phyloP scores from a whole-genome alignment of 2,888 invertebrate genomes.

The Eledona agricola region DNA sequence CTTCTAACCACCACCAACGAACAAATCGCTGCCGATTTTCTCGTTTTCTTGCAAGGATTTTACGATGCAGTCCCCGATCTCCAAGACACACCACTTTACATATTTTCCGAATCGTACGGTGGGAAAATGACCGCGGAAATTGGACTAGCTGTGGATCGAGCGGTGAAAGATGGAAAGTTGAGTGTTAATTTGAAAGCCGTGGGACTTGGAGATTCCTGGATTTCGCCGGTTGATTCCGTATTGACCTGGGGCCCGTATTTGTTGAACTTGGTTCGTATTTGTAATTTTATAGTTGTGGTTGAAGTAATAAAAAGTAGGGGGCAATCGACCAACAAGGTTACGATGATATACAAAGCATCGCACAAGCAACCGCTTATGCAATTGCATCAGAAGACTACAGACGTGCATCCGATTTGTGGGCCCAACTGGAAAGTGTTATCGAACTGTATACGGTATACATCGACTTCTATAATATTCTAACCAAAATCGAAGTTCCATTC shows the following conservation, averaged over 20 bases:
- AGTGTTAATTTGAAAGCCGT: conserved; percentile 78
- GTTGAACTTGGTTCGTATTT: too few relatives aligned
- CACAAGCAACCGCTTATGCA: too few relatives aligned
- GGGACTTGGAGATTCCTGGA: conserved; percentile 89
- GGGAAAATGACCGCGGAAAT: conserved; percentile 93
- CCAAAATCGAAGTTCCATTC: conserved; percentile 25
- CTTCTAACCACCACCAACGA: conserved; percentile 67
- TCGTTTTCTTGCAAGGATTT: conserved; percentile 76
- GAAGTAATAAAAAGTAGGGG: conserved; percentile 59
- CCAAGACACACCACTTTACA: conserved; percentile 77
- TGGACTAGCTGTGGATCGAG: conserved; percentile 69
- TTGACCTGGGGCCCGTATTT: conserved; percentile 85
- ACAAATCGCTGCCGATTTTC: conserved; percentile 79
- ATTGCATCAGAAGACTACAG: conserved; percentile 59
- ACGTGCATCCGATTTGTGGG: conserved; percentile 66
- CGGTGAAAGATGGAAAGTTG: conserved; percentile 40
- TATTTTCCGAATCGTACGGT: conserved; percentile 90
- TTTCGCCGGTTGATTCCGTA: conserved; percentile 85
- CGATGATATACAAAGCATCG: conserved; percentile 64
- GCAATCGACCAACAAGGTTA: conserved; percentile 75
- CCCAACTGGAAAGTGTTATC: conserved; percentile 34
- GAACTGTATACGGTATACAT: conserved; percentile 29
- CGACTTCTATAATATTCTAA: conserved; percentile 49
- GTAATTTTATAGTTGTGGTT: conserved; percentile 63
- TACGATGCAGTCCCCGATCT: conserved; percentile 77